Conservation (phyloP, 2,888 invertebrate species). For the Acronicta alni region DNA sequence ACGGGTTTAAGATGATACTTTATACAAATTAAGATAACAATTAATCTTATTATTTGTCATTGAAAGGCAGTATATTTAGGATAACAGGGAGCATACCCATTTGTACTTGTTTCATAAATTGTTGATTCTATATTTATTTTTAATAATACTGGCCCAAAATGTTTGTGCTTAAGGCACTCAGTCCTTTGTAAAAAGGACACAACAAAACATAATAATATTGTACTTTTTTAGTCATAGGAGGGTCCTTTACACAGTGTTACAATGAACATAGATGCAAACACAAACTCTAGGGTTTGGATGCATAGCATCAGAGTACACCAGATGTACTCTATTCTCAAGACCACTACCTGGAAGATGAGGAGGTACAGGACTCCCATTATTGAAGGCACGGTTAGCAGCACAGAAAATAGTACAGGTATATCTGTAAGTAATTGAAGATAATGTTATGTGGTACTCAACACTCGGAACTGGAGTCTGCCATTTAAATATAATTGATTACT, state of each 20-base stretch:
- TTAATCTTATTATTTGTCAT: conserved; percentile 41
- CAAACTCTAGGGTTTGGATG: conserved; percentile 94
- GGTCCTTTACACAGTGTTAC: conserved; percentile 90
- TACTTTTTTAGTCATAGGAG: conserved; percentile 84
- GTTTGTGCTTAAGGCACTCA: conserved; percentile 45
- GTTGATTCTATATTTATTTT: not conserved
- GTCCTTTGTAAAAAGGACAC: conserved; percentile 10
- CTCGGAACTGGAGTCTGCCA: not conserved
- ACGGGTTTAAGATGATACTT: not conserved
- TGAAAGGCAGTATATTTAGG: conserved; percentile 36
- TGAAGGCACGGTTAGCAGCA: conserved; percentile 95
- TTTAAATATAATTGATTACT: conserved; percentile 7
- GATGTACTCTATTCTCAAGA: conserved; percentile 96
- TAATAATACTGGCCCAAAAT: conserved; percentile 25
- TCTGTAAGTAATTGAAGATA: conserved; percentile 83
- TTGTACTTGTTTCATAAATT: not conserved
- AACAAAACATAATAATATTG: conserved; percentile 13
- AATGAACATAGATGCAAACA: conserved; percentile 94
- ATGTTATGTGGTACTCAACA: not conserved
- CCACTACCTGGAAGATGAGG: conserved; percentile 95
- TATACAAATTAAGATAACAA: conserved; percentile 2
- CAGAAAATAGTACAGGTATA: conserved; percentile 94
- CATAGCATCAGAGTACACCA: conserved; percentile 95
- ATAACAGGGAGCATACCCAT: conserved; percentile 14
- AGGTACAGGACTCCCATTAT: conserved; percentile 95